A percentile compares a stretch with the other conserved stretches of the same genome.
phyloP scores from a whole-genome alignment of 2,888 invertebrate species.

The Epinotia bilunana region DNA sequence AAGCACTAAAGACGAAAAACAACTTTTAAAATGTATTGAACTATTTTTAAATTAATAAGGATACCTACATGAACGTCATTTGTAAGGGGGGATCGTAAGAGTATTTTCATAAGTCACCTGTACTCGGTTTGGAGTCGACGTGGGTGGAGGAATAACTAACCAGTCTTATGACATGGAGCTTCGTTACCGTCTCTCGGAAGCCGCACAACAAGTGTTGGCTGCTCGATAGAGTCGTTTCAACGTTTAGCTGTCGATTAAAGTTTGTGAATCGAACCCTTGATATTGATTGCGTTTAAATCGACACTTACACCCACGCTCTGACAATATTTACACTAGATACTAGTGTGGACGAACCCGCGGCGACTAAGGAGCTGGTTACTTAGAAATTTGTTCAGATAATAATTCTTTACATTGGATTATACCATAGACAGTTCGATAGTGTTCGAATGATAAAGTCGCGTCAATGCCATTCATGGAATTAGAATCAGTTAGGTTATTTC shows the following conservation, averaged over 20 bases:
- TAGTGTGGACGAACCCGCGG: slow-evolving; percentile 56
- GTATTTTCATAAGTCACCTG: slow-evolving; percentile 28
- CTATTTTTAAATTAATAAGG: background rate
- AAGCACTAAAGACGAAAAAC: background rate
- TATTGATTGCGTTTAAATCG: slow-evolving; percentile 75
- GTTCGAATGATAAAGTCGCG: slow-evolving; percentile 39
- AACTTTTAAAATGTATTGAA: background rate
- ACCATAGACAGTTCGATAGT: slow-evolving; percentile 49
- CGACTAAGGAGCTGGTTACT: slow-evolving; percentile 73
- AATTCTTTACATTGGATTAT: slow-evolving; percentile 66
- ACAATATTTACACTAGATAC: slow-evolving; percentile 79
- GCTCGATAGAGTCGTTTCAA: slow-evolving; percentile 21
- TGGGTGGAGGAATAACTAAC: slow-evolving; percentile 33
- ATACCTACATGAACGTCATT: background rate
- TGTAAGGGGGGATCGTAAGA: slow-evolving; percentile 19
- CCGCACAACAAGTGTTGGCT: slow-evolving; percentile 27
- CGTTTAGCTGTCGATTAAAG: slow-evolving; percentile 48
- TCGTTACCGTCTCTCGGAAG: slow-evolving; percentile 39
- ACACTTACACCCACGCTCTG: slow-evolving; percentile 74
- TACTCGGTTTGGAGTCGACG: slow-evolving; percentile 11
- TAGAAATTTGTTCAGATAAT: slow-evolving; percentile 76
- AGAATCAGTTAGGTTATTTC: background rate
- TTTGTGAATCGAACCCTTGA: slow-evolving; percentile 52
- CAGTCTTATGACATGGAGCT: slow-evolving; percentile 1
- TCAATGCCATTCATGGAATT: slow-evolving; percentile 28